Base-by-base conservation (phyloP, 2,113 vertebrate species). In the Phodopus roborovskii region DNA sequence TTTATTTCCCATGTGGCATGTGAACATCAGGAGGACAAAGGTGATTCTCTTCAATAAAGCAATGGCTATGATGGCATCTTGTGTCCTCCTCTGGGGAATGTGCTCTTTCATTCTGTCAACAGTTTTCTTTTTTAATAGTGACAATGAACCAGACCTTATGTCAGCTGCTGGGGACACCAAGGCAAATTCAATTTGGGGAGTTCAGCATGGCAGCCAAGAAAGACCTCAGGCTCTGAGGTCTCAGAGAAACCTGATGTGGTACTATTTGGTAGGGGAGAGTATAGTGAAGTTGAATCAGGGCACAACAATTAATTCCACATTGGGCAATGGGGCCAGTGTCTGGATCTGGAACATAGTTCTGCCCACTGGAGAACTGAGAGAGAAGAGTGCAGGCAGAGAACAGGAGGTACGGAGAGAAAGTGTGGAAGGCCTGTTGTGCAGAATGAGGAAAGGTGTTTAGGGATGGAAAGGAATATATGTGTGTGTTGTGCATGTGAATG, bases 391-490 rank as follows among this genome's bases (percentile, higher is more conserved):
- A 84, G 89, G 81, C 93, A 94, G 87, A 84, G 83, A 94, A 88
- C 79, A 97, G 97, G 88, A 88, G 68, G 96, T 90, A 81, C 91
- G 88, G 75, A 96, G 90, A 96, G 89, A 75, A 92, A 90, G 87
- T 90, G 90, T 60, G 92, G 77, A 90, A 95, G 94, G 85, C 81
- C 68, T 86, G 86, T 70, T 71, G 83, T 45, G 58, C 95, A 77
- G 93, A 88, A 83, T 90, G 89, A 71, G 85, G 88, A 91, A 91
- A 92, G 95, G 90, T 73, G 60, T 89, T 88, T 48, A 92, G 86
- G 90, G 88, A 92, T 56, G 73, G 48, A 81, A 81, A 53, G 68
- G 79, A 36, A 0, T 11, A 6, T 22, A 42, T 39, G 36, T 20
- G 53, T 3, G 36, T 8, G 4, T 16, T 24, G 15, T 45, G 20